Conservation (phyloP, 2,888 invertebrate genomes). For the Monoplex corrugatus region DNA sequence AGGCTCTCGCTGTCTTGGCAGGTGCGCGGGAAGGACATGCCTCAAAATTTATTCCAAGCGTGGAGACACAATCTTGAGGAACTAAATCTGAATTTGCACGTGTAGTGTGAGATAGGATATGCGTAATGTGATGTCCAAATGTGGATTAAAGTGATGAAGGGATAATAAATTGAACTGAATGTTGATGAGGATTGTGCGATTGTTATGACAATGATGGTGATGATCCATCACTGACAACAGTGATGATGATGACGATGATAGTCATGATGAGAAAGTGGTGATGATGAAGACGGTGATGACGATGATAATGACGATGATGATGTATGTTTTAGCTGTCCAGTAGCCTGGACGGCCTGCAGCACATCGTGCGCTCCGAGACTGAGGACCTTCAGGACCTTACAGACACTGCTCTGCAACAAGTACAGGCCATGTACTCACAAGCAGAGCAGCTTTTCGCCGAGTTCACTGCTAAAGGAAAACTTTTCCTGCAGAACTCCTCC, state of each 20-base stretch:
- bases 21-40: too few species aligned
- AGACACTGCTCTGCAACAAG: slow-evolving; percentile 79
- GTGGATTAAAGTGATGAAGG: too few species aligned
- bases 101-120: too few species aligned
- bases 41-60: too few species aligned
- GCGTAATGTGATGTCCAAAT: too few species aligned
- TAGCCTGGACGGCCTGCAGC: slow-evolving; percentile 87
- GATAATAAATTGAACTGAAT: too few species aligned
- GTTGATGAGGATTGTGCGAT: not conserved
- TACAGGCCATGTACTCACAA: slow-evolving; percentile 87
- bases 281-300: too few species aligned
- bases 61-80: too few species aligned
- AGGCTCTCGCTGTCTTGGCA: too few species aligned
- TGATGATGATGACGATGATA: not conserved
- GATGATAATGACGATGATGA: too few species aligned
- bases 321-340: slow-evolving; percentile 83
- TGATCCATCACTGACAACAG: not conserved
- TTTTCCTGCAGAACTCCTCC: slow-evolving; percentile 81
- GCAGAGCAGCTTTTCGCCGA: slow-evolving; percentile 86
- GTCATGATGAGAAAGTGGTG: not conserved
- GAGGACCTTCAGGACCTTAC: slow-evolving; percentile 84
- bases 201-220: not conserved
- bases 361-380: slow-evolving; percentile 83
- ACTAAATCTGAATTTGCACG: too few species aligned
- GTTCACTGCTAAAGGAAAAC: slow-evolving; percentile 86